Evolutionary conservation across 2,888 invertebrate genomes (phyloP), one percentile per base, ranked within the genome.

Genomic region (Epinotia ramella): DNA sequence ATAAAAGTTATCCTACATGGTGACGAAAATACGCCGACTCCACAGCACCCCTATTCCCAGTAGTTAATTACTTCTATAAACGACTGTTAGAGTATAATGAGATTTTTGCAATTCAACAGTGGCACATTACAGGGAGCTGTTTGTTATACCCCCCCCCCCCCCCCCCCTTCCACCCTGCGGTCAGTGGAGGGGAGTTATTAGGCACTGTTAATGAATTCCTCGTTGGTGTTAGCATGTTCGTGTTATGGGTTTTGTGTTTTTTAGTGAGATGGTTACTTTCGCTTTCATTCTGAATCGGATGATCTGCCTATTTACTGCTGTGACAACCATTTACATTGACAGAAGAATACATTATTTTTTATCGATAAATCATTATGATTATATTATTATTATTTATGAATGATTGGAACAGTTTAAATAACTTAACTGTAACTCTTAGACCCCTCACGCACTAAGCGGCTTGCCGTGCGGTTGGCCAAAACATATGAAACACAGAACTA

Each of bases 31-130:
- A 24, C 16, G 9, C 9, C 71, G 0, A n/a, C 87, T 89, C 91
- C 69, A 86, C 77, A 66, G 73, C 74, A 78, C 78, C 77, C 7
- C 79, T 88, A 84, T 86, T 68, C 86, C 76, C 79, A 84, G 87
- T 84, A 90, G 91, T 92, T 93, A 93, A 93, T 94, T 93, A 93
- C 93, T 92, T 91, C 90, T 92, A 91, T 93, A 93, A 76, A 93
- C 93, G 93, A 93, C 93, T 92, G 93, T 93, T 93, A 93, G 93
- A 92, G 87, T 87, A 91, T 93, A 94, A 93, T 94, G 93, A 93
- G 93, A 94, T 93, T 94, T 93, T 93, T 94, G 93, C 92, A 93
- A 93, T 93, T 94, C 93, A 92, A 93, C 93, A 91, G 91, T 89
- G 90, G 89, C 92, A 91, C 92, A 92, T 92, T 91, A 92, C 90